Base-by-base conservation (phyloP, 2,888 invertebrate genomes). In the Fissipunctia ypsillon region DNA sequence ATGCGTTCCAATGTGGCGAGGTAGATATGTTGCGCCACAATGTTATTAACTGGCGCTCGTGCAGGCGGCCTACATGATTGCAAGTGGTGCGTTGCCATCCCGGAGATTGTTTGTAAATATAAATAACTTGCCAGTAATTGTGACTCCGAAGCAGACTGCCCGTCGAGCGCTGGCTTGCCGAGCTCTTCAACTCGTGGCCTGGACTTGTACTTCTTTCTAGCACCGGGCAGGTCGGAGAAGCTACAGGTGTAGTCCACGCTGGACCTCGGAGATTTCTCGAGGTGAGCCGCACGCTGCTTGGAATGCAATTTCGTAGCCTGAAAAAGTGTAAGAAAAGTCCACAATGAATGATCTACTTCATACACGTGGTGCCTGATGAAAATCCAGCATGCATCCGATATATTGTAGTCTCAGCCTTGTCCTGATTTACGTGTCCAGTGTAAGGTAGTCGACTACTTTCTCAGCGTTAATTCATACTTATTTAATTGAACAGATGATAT, bases 101-200 rank as follows among this genome's bases (percentile, higher is more conserved):
- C 9, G 6, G 22, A n/a, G 1, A 28, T 9, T n/a, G 9, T 48
- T 28, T 9, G 14, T 61, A 7, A 31, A 25, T 1, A 54, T 0
- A 48, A 12, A 12, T 1, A 48, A 83, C 85, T 86, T 66, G 91
- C 92, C 88, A 93, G 84, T 76, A 94, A 84, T 74, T 91, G 89
- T n/a, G 90, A 85, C 76, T 93, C 92, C 0, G 94, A 94, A 59
- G 89, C 87, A 0, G 91, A 92, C 57, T 85, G 70, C 16, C 86
- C 88, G 28, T 91, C 91, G 9, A 88, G 83, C 41, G 80, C 78
- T 41, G 80, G 78, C 76, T 82, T 89, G 2, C 45, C 76, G 38
- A 41, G 22, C 0, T 83, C 81, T 28, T 85, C 83, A 31, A 56
- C 52, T 56, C 66, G 70, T 5, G 16, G 12, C 19, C 69, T 78